Percentiles rank a stretch among this genome's conserved stretches.
Conservation (phyloP, 2,888 invertebrate species). For the Galerucella calmariensis region DNA sequence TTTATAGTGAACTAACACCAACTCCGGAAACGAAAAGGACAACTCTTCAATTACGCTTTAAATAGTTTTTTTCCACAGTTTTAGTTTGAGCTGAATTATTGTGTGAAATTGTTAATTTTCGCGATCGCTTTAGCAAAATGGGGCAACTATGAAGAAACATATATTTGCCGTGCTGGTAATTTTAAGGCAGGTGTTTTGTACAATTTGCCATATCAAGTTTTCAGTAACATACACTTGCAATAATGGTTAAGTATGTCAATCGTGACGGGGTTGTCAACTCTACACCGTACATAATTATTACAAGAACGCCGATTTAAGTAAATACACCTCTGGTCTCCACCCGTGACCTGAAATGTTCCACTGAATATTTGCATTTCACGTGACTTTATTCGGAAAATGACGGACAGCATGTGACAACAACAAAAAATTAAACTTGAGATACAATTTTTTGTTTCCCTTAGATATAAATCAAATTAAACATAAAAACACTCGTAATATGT, state of each 20-base stretch:
- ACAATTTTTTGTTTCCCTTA: neutral
- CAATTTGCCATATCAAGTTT: too few species aligned
- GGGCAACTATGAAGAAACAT: too few species aligned
- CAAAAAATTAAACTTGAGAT: neutral
- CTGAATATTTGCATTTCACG: slow-evolving; percentile 39
- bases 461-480: neutral
- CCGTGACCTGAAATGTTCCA: slow-evolving; percentile 40
- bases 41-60: too few species aligned
- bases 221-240: neutral
- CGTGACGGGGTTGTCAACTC: neutral
- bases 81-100: too few species aligned
- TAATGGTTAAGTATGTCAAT: neutral
- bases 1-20: too few species aligned
- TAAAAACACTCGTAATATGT: neutral
- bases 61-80: too few species aligned
- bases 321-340: slow-evolving; percentile 31
- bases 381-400: slow-evolving; percentile 32
- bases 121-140: too few species aligned
- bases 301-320: neutral
- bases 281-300: neutral
- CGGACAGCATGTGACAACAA: slow-evolving; percentile 10
- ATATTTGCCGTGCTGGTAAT: too few species aligned
- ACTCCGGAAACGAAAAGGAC: too few species aligned
- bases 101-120: too few species aligned
- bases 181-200: too few species aligned